Evolutionary conservation across 2,113 vertebrate species (phyloP), one percentile per base, ranked within the genome.

Genomic region (Brevimyrus niger): DNA sequence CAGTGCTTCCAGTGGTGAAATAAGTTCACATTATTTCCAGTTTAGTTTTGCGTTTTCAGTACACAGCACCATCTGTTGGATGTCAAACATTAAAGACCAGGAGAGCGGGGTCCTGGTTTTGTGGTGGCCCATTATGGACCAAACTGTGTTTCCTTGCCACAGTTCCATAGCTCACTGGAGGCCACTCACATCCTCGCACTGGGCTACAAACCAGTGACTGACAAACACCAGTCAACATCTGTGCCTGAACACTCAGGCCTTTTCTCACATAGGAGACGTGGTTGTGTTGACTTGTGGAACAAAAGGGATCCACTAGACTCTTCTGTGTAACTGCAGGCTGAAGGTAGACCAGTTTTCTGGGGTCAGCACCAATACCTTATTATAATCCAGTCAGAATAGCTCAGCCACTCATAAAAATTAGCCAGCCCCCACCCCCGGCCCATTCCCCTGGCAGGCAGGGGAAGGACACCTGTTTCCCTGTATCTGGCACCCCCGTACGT

Each of bases 401-500:
- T 76, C 35, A 76, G 13, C 17, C 73, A 76, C 35, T 38, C 73
- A 76, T 76, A 76, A 76, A 76, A 31, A 76, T 42, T 80, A 19
- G 23, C 31, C 47, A 73, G 87, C 46, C 73, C 17, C 35, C 13
- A 42, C 48, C 23, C 21, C 83, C 0, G 27, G n/a, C 31, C 27
- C 83, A 42, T 73, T 69, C 48, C 88, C 89, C 73, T 87, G 47
- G 46, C 50, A 61, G 65, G 51, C 61, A 46, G 87, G 86, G 76
- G 76, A 88, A 3, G 50, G 51, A 90, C 89, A 93, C 89, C 91
- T 92, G 93, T 92, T 92, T 92, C 83, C 44, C 83, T 91, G 88
- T 91, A 92, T 93, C 90, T 90, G 86, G 51, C 86, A 21, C 46
- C 48, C 42, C 44, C 3, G 4, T 42, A 80, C 15, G 35, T 80